These are phyloP conservation scores for Tor tambroides DNA, from an alignment of 2,113 vertebrate species.

Conservation along the genomic window DNA sequence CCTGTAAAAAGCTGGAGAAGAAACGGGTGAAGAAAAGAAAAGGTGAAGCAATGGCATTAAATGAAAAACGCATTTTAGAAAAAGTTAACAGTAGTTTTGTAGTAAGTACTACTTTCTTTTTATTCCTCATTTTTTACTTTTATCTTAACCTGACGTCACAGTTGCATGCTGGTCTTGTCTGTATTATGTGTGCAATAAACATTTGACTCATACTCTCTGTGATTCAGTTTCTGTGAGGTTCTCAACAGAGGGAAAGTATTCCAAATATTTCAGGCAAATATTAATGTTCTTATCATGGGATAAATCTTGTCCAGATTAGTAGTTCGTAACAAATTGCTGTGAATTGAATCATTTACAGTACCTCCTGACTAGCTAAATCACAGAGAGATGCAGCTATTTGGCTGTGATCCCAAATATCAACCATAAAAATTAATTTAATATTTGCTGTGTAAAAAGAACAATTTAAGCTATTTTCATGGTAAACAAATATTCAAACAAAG, in stretches of 20 bases:
- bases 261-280: background rate
- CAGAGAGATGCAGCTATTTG: constrained; percentile 15
- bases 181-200: constrained; percentile 13
- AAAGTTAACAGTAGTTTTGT: constrained; percentile 90
- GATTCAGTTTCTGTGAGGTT: constrained; percentile 13
- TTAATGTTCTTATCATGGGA: background rate
- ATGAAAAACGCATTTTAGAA: constrained; percentile 89
- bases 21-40: constrained; percentile 90
- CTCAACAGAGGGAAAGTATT: background rate
- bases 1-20: constrained; percentile 91
- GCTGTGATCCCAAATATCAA: background rate
- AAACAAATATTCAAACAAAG: constrained; percentile 18
- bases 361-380: constrained; percentile 3
- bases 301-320: background rate
- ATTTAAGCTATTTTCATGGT: background rate
- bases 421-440: background rate
- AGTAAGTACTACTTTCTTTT: constrained; percentile 70
- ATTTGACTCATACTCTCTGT: background rate
- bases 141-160: constrained; percentile 2
- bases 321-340: background rate
- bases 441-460: background rate
- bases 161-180: constrained; percentile 42
- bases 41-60: constrained; percentile 88
- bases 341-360: background rate
- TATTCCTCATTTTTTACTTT: constrained; percentile 32